Evolutionary conservation across 2,888 invertebrate genomes (phyloP), one percentile per base, ranked within the genome.

Genomic region (Branchellion lobata): DNA sequence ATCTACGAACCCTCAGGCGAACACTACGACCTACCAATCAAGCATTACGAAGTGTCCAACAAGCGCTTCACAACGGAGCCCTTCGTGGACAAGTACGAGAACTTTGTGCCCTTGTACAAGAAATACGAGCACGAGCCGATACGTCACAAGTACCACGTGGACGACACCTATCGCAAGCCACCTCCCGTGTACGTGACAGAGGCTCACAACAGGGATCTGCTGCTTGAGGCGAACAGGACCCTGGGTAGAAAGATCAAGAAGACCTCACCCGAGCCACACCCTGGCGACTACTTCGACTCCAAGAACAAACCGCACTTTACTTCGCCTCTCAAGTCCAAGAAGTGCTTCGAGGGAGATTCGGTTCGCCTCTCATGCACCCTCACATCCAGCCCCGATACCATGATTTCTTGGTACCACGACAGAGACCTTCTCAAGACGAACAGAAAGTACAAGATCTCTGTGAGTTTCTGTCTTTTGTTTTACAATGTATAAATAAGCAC

Each of bases 301-400:
- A 57, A 57, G 61, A 57, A n/a, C 61, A 57, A 57, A n/a, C 83
- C 83, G 1, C 72, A 80, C 69, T 83, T 83, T 77, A 81, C 81
- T 2, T 76, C 83, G 65, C 79, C 80, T 51, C 79, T 83, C 36
- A 73, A 82, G 33, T 81, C 82, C 0, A 83, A 83, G 80, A 76
- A 79, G 18, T 80, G 80, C 51, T 33, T 31, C 14, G 80, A 80
- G 53, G 82, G 82, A 2, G 79, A 81, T 65, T 75, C 81, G 3
- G 53, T 83, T 3, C 68, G 81, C 27, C 81, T 83, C 80, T 82
- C 82, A 79, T 82, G 82, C 36, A 81, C 83, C 33, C 80, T 82
- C 53, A 78, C 81, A 11, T 82, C 81, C 34, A 68, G 81, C 53
- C 83, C 83, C 21, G 73, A 81, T 47, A 82, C 83, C n/a, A 80